phyloP scores from a whole-genome alignment of 2,888 invertebrate species.

The Apotomis capreana region DNA sequence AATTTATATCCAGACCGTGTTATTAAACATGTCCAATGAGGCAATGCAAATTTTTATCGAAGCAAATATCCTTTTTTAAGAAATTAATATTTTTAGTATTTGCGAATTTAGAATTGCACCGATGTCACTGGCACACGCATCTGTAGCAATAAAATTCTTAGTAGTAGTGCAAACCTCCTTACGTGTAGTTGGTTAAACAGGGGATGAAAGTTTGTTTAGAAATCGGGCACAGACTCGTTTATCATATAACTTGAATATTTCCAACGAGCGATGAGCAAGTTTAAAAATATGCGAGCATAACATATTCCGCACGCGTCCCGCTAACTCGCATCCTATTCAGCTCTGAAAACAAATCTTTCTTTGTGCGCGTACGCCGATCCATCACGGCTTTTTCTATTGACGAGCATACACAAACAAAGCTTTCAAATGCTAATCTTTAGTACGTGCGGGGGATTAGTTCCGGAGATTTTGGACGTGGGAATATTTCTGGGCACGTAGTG shows the following conservation, averaged over 20 bases:
- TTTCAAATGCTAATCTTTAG: slow-evolving; percentile 79
- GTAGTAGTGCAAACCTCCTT: too few relatives aligned
- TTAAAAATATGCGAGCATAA: slow-evolving; percentile 55
- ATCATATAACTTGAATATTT: slow-evolving; percentile 49
- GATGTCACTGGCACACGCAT: too few relatives aligned
- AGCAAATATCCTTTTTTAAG: too few relatives aligned
- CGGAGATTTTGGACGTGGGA: slow-evolving; percentile 69
- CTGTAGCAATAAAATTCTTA: too few relatives aligned
- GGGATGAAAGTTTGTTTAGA: too few relatives aligned
- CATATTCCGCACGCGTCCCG: slow-evolving; percentile 75
- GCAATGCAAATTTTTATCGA: too few relatives aligned
- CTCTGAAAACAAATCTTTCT: slow-evolving; percentile 76
- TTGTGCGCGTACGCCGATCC: slow-evolving; percentile 70
- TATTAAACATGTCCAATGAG: too few relatives aligned
- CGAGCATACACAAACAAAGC: slow-evolving; percentile 79
- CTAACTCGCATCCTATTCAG: slow-evolving; percentile 76
- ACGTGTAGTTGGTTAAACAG: too few relatives aligned
- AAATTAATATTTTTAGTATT: too few relatives aligned
- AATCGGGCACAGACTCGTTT: not conserved
- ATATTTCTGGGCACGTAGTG: slow-evolving; percentile 52
- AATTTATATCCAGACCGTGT: too few relatives aligned
- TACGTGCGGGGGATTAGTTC: slow-evolving; percentile 79
- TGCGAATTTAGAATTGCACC: too few relatives aligned
- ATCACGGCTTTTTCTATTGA: slow-evolving; percentile 79
- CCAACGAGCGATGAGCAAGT: slow-evolving; percentile 13